These are phyloP conservation scores for Solenodon paradoxus DNA, from an alignment of 2,113 vertebrate species.

Conservation along the genomic window DNA sequence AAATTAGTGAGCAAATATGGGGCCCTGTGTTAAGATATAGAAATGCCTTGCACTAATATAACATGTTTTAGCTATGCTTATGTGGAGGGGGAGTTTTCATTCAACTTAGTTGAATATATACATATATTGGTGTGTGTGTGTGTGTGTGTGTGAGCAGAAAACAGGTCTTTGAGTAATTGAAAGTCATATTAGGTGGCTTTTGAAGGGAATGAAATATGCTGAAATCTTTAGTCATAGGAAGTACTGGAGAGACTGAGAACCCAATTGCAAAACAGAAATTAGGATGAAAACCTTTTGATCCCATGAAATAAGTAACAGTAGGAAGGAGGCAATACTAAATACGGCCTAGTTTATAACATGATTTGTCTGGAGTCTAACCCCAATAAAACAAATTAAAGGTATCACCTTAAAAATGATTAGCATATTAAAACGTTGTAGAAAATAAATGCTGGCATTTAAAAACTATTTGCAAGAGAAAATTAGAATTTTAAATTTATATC, in stretches of 20 bases:
- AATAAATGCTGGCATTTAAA: background rate
- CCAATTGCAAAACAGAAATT: background rate
- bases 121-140: too few relatives aligned
- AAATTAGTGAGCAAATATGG: background rate
- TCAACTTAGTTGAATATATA: background rate
- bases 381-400: background rate
- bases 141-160: too few relatives aligned
- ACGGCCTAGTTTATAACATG: background rate
- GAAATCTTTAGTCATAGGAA: background rate
- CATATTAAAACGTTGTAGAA: background rate
- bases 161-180: background rate
- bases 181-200: background rate
- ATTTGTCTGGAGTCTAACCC: background rate
- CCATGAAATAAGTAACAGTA: background rate
- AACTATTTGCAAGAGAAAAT: background rate
- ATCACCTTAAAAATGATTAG: background rate
- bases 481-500: slow-evolving; percentile 9
- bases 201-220: background rate
- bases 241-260: background rate
- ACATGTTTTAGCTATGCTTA: background rate
- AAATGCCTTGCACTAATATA: background rate
- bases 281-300: background rate
- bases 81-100: background rate
- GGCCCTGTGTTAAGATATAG: background rate
- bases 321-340: background rate